Evolutionary conservation across 2,797 vertebrate genomes (phyloP), one percentile per base, ranked within the genome.

Genomic region (Limnodromus scolopaceus): DNA sequence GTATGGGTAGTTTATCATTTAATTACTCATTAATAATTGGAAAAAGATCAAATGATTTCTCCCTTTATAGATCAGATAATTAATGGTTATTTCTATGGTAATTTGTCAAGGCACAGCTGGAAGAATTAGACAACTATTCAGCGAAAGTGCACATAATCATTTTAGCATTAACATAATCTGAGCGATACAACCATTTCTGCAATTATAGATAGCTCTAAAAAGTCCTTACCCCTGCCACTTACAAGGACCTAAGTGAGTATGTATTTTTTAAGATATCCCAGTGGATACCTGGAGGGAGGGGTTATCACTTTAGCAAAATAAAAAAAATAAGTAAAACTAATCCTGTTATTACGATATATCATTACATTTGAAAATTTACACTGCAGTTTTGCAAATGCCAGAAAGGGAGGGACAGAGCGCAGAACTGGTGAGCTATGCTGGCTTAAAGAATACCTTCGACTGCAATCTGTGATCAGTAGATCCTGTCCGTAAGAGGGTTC

Each of bases 41-140:
- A 24, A 93, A 96, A 84, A 93, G 89, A 93, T 94, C 87, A 96
- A 95, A 94, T 78, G 23, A 93, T 94, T 83, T 89, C 60, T 92
- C 45, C 64, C 68, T 91, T 92, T 97, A 93, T 91, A 92, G 92
- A 95, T 95, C 78, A 94, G 95, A 89, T 91, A 96, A 96, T 95
- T 93, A 93, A 92, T 95, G 66, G 96, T 89, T 96, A 89, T 89
- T 95, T 92, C 91, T 94, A 34, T 49, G 81, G 81, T 75, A 96
- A 93, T 96, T 96, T 86, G 57, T 93, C 84, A 92, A 80, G 91
- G 79, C 91, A 92, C 83, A 96, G 93, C 80, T 93, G 88, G 92
- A 96, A 93, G 77, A 91, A 92, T 93, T 84, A 93, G 87, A 91
- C 83, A 92, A 84, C 87, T 88, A 92, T 93, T 93, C 88, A 96